A percentile compares a stretch with the other conserved stretches of the same genome.
These are phyloP conservation scores for Tanypteryx hageni DNA, from an alignment of 2,888 invertebrate species.

Conservation along the genomic window DNA sequence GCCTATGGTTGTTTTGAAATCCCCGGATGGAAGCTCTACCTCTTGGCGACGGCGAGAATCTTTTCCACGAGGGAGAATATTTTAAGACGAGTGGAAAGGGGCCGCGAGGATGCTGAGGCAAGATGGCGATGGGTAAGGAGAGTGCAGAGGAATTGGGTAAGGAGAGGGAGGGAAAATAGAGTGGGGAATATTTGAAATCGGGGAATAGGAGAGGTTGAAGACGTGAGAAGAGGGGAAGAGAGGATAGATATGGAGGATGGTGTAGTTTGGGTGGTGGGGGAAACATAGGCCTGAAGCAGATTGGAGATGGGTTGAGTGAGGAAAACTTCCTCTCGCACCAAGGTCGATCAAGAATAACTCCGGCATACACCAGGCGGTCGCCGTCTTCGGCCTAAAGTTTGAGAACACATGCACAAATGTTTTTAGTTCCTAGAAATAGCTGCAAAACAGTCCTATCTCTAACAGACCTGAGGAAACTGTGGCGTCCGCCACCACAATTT, in stretches of 20 bases:
- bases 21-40: neutral
- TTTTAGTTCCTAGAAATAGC: neutral
- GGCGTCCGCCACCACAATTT: neutral
- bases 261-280: neutral
- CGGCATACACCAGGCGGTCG: conserved; percentile 28
- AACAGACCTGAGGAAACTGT: neutral
- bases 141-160: neutral
- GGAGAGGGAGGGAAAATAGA: too few relatives aligned
- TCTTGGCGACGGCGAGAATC: neutral
- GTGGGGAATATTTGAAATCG: neutral
- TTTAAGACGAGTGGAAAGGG: neutral
- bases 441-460: neutral
- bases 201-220: neutral
- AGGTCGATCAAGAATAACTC: conserved; percentile 24
- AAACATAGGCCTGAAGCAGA: neutral
- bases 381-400: conserved; percentile 25
- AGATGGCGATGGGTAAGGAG: neutral
- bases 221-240: neutral
- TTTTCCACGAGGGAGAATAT: neutral
- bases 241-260: neutral
- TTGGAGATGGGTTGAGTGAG: neutral
- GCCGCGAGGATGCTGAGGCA: neutral
- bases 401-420: conserved; percentile 18
- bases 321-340: neutral
- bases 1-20: neutral